Conservation (phyloP, 2,113 vertebrate species). For the Microtus richardsoni region DNA sequence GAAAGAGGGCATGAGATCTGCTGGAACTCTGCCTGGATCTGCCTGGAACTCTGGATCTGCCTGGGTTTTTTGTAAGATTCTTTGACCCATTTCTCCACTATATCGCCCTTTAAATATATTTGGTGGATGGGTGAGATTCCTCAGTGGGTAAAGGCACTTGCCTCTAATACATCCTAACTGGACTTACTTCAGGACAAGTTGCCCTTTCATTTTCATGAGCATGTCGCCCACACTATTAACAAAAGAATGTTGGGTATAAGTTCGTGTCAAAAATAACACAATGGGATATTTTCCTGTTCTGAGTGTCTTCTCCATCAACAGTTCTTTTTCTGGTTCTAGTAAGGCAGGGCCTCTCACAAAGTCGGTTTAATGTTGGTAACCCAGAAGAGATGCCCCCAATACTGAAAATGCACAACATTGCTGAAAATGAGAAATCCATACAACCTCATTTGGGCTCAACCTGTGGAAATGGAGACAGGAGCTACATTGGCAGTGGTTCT, state of each 20-base stretch:
- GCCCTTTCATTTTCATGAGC: not conserved
- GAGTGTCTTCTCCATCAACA: not conserved
- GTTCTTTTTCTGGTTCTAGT: not conserved
- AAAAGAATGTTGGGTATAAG: not conserved
- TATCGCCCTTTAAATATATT: not conserved
- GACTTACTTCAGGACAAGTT: not conserved
- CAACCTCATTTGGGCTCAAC: not conserved
- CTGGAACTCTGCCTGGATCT: too few species aligned
- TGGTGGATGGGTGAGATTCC: not conserved
- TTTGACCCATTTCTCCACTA: not conserved
- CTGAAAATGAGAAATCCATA: not conserved
- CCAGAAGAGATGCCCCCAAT: not conserved
- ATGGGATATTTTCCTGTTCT: not conserved
- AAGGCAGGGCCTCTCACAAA: not conserved
- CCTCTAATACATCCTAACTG: not conserved
- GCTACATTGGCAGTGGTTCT: not conserved
- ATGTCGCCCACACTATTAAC: not conserved
- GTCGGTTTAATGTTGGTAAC: not conserved
- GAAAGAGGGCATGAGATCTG: not conserved
- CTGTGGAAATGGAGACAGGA: not conserved
- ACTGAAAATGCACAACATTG: not conserved
- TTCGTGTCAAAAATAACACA: not conserved
- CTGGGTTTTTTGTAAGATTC: not conserved
- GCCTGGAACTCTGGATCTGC: too few species aligned
- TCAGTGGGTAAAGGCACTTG: not conserved